Percentiles rank a stretch among this genome's conserved stretches.
phyloP scores from a whole-genome alignment of 1,140 invertebrate genomes.

The Sycophila sp. region DNA sequence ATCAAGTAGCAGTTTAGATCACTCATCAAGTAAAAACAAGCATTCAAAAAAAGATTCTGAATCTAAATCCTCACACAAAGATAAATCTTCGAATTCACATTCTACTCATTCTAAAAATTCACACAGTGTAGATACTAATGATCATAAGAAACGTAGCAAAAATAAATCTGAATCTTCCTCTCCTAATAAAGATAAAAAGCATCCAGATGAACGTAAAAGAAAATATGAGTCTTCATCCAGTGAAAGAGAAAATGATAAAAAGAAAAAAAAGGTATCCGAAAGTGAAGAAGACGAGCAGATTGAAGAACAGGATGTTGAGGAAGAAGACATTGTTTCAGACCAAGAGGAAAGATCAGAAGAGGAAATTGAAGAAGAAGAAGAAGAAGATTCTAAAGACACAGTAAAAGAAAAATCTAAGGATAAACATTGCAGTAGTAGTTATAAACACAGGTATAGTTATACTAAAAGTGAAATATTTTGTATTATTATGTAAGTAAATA shows the following conservation, averaged over 20 bases:
- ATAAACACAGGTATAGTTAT: not conserved
- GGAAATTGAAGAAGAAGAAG: conserved; percentile 8
- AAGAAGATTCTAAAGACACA: conserved; percentile 33
- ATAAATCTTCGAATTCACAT: conserved; percentile 37
- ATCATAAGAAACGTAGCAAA: conserved; percentile 30
- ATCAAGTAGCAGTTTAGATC: conserved; percentile 12
- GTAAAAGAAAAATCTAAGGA: conserved; percentile 47
- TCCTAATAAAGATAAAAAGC: conserved; percentile 20
- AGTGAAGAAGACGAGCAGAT: conserved; percentile 26
- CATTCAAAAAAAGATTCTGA: conserved; percentile 34
- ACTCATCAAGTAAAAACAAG: conserved; percentile 34
- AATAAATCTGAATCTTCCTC: conserved; percentile 24
- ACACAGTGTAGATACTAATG: conserved; percentile 36
- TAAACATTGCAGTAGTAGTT: conserved; percentile 26
- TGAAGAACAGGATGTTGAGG: conserved; percentile 3
- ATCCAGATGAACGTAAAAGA: conserved; percentile 13
- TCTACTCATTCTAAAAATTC: conserved; percentile 41
- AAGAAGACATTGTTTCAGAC: conserved; percentile 11
- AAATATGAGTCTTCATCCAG: conserved; percentile 29
- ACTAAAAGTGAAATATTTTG: not conserved
- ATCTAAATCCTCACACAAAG: conserved; percentile 26
- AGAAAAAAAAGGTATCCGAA: conserved; percentile 24
- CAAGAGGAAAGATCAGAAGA: conserved; percentile 10
- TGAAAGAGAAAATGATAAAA: conserved; percentile 35
- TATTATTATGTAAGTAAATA: not conserved